phyloP scores from a whole-genome alignment of 2,888 invertebrate genomes.

The Ariolimax columbianus region DNA sequence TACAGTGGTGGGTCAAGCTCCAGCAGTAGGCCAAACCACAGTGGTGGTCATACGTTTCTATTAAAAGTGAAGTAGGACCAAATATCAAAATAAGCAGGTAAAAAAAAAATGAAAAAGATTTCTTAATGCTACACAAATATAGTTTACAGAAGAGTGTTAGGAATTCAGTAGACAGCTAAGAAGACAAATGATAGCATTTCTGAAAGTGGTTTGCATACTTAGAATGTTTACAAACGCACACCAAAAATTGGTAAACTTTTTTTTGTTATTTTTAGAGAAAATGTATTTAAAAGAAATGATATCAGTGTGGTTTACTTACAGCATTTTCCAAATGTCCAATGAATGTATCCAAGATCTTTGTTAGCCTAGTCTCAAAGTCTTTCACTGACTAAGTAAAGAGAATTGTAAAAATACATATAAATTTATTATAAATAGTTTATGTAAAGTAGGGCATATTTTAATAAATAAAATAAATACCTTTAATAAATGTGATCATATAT shows the following conservation, averaged over 20 bases:
- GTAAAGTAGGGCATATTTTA: too few species aligned
- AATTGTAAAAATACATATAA: neutral
- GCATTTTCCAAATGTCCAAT: neutral
- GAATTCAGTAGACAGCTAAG: neutral
- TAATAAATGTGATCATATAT: too few species aligned
- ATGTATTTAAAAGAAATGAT: neutral
- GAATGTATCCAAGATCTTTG: slow-evolving; percentile 29
- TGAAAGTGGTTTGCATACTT: neutral
- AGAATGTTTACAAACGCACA: neutral
- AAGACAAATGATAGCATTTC: neutral
- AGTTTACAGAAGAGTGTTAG: too few species aligned
- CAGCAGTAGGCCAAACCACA: too few species aligned
- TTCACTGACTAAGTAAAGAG: slow-evolving; percentile 20
- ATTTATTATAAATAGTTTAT: neutral
- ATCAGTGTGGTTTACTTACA: slow-evolving; percentile 8
- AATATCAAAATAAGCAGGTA: too few species aligned
- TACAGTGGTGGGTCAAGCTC: too few species aligned
- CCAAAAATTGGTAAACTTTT: too few species aligned
- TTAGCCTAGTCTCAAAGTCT: slow-evolving; percentile 20
- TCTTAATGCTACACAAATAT: too few species aligned
- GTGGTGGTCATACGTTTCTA: neutral
- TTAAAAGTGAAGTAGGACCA: too few species aligned
- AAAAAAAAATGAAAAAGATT: neutral
- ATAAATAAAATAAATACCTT: neutral
- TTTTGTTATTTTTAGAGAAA: too few species aligned